Percentiles rank a stretch among this genome's conserved stretches.
Evolutionary conservation across 1,140 invertebrate genomes (phyloP).

Genomic region (Lordiphosa mommai): DNA sequence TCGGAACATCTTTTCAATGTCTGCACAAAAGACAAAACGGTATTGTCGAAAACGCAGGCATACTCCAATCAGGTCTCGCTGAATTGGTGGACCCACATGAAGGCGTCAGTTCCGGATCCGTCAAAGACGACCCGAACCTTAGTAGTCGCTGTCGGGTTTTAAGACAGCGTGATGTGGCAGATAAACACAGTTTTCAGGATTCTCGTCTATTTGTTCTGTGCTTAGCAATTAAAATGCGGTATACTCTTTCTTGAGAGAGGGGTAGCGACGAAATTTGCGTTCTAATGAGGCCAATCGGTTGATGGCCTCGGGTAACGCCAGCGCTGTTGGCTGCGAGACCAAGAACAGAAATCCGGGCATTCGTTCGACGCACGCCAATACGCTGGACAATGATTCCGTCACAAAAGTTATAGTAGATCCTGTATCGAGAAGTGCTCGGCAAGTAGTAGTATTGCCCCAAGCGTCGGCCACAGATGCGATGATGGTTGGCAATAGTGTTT

Average conservation of each 20-base stretch:
- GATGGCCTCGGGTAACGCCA: too few relatives aligned
- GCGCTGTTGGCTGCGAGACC: too few relatives aligned
- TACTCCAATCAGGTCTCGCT: constrained; percentile 1
- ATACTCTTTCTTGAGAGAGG: background rate
- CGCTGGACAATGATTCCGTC: too few relatives aligned
- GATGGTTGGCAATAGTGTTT: too few relatives aligned
- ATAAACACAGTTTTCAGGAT: background rate
- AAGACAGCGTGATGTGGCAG: background rate
- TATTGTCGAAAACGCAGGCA: background rate
- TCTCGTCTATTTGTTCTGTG: background rate
- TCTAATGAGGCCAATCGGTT: background rate
- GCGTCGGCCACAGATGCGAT: too few relatives aligned
- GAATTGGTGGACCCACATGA: background rate
- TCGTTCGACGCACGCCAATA: too few relatives aligned
- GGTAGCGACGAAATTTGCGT: background rate
- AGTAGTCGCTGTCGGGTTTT: background rate
- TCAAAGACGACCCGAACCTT: background rate
- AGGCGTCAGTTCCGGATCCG: background rate
- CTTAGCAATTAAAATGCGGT: background rate
- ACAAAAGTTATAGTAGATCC: too few relatives aligned
- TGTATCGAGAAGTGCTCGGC: too few relatives aligned
- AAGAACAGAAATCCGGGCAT: background rate
- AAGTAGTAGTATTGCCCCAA: too few relatives aligned
- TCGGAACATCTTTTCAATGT: background rate
- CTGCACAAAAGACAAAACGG: background rate